Evolutionary conservation across 2,888 invertebrate genomes (phyloP), one percentile per base, ranked within the genome.

Genomic region (Erpobdella octoculata): DNA sequence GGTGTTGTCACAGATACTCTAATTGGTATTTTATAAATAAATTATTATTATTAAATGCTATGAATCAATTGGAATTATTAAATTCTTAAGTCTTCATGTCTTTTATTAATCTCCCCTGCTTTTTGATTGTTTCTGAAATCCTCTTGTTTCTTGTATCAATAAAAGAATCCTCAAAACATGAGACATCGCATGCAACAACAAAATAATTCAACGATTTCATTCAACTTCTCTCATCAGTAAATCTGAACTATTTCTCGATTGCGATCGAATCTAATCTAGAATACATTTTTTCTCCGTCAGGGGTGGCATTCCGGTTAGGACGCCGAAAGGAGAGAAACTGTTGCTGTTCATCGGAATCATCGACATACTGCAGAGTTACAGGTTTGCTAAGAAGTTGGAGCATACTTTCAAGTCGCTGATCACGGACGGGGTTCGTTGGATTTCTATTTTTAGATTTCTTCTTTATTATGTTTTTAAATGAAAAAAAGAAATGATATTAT

Each of bases 331-430:
- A 69, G 97, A 98, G 85, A 88, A 96, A 38, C 87, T 98, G 35
- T 87, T 96, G 73, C 87, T 97, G 59, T 98, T 93, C 86, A 88
- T 97, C 75, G 98, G 98, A 81, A 89, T 98, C 81, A 98, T 99
- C 83, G 98, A 98, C 85, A 98, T 98, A 83, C 88, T 98, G 76
- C 98, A 98, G 86, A 95, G 93, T 78, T 98, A 97, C 85, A 88
- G 96, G 77, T 88, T 98, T 73, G 89, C 93, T 84, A 98, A 98
- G 86, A 97, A 97, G 85, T 86, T 98, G 77, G 98, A 98, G 83
- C 97, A 98, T 85, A 94, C 95, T 46, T 92, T 94, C 89, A 98
- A 98, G 85, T 91, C 95, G 80, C 92, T 98, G 87, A 91, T 98
- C 79, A 94, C 96, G 81, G 97, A 86, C 78, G 85, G 85, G 93